These are phyloP conservation scores for Erithacus rubecula DNA, from an alignment of 2,797 vertebrate genomes.

Conservation along the genomic window DNA sequence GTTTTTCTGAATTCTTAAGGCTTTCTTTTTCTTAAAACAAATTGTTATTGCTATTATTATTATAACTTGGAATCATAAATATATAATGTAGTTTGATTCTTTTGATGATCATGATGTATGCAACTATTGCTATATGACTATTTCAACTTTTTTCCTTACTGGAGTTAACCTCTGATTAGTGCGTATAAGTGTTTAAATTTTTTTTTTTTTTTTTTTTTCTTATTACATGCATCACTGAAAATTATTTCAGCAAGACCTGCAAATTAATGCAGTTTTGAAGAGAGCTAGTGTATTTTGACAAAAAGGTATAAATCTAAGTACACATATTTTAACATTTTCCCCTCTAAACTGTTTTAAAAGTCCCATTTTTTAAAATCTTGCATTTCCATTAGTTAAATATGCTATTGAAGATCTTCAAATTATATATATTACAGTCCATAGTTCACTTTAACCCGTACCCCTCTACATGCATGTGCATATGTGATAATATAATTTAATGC, in stretches of 20 bases:
- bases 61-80: not conserved
- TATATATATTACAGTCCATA: not conserved
- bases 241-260: not conserved
- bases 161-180: not conserved
- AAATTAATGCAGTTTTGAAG: not conserved
- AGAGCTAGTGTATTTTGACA: not conserved
- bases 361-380: accelerated
- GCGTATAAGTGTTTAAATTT: not conserved
- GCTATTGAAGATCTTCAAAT: not conserved
- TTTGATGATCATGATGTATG: not conserved
- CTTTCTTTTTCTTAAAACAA: not conserved
- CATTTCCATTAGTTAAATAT: not conserved
- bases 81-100: not conserved
- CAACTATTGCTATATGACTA: not conserved
- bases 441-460: not conserved
- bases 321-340: not conserved
- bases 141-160: not conserved
- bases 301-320: not conserved
- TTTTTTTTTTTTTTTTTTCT: not conserved
- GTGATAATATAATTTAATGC: not conserved
- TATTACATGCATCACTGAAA: not conserved
- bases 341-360: not conserved
- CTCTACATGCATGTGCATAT: not conserved
- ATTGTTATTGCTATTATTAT: not conserved
- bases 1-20: no score